Conservation (phyloP, 2,888 invertebrate species). For the Cryptops parisi region DNA sequence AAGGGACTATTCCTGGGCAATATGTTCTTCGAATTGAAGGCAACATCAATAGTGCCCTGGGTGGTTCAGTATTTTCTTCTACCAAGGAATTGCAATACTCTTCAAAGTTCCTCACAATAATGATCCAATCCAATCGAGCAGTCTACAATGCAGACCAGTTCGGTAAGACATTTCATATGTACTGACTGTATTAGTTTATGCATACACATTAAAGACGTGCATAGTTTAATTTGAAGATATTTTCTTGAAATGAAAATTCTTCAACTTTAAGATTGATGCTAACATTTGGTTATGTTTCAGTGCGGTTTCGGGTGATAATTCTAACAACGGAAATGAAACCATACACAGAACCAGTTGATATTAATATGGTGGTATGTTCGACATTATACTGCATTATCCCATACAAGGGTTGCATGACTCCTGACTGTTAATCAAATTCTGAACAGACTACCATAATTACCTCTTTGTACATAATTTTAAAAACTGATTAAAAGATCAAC, state of each 20-base stretch:
- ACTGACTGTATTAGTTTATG: too few species aligned
- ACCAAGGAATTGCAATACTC: conserved; percentile 33
- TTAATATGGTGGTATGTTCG: conserved; percentile 64
- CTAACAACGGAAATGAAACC: conserved; percentile 84
- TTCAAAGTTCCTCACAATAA: conserved; percentile 33
- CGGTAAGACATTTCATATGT: conserved; percentile 9
- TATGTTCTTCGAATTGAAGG: conserved; percentile 76
- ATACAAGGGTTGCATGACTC: too few species aligned
- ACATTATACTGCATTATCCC: too few species aligned
- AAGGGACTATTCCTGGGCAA: conserved; percentile 64
- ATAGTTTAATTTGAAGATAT: not conserved
- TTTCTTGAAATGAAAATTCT: not conserved
- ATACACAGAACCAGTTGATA: conserved; percentile 78
- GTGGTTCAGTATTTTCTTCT: conserved; percentile 50
- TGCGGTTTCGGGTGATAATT: conserved; percentile 77
- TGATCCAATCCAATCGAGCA: conserved; percentile 36
- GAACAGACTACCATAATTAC: too few species aligned
- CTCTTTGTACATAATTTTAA: too few species aligned
- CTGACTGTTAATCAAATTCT: too few species aligned
- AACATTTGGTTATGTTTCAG: conserved; percentile 34
- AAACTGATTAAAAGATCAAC: too few species aligned
- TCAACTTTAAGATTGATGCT: not conserved
- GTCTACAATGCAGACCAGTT: conserved; percentile 28
- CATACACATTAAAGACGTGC: too few species aligned
- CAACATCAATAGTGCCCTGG: conserved; percentile 49